Base-by-base conservation (phyloP, 2,888 invertebrate species). In the Drosophila sordidula region DNA sequence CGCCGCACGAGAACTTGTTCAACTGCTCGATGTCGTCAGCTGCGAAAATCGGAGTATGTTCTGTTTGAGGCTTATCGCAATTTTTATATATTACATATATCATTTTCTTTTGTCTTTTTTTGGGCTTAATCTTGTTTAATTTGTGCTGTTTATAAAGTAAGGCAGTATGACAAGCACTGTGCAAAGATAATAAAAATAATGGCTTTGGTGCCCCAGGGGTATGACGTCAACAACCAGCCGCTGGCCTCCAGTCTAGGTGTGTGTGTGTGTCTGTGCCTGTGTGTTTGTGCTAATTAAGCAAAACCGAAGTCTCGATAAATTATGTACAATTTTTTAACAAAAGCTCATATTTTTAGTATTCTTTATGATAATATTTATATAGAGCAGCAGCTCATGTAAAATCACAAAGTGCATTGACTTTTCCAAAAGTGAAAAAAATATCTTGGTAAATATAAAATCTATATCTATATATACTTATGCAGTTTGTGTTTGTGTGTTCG, bases 11-110 rank as follows among this genome's bases (percentile, higher is more conserved):
- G 93, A 97, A 97, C 87, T 96, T 94, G 92, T 95, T 95, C 86
- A 97, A 93, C 91, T 97, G 96, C 90, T 96, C 96, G 91, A 96
- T 96, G 91, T 97, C 97, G 86, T 95, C 94, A 89, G 95, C 95
- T 95, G 93, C 54, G 93, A 82, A 92, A 65, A 64, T 66, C 52
- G 52, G 14, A 49, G 41, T 47, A 67, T 8, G 8, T 55, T 42
- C 4, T 22, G 8, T 41, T 57, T 72, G 34, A 36, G 39, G 68
- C 47, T 74, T 75, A 69, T 64, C 61, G 46, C 46, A 18, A 44
- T 38, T 32, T 34, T 32, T 45, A 25, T 22, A 26, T 18, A 4
- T n/a, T 16, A n/a, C 16, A 12, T 16, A 25, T 38, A n/a, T 38
- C 6, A 14, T 22, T 3, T 22, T 22, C 22, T 22, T 29, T 41